Percentiles rank a stretch among this genome's conserved stretches.
Evolutionary conservation across 2,888 invertebrate genomes (phyloP).

Genomic region (Ernsta delagoae): DNA sequence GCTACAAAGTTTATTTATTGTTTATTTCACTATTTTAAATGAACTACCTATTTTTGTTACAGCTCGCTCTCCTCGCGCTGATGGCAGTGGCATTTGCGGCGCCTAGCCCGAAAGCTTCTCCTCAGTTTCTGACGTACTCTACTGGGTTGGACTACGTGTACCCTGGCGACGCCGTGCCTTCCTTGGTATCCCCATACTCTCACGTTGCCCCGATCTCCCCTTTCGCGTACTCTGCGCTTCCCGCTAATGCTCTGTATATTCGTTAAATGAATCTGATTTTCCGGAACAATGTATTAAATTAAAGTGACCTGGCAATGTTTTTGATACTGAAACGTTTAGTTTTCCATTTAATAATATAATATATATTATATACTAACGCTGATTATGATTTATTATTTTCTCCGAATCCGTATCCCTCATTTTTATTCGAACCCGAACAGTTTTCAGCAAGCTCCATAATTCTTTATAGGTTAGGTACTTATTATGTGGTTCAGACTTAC

Average conservation of each 20-base stretch:
- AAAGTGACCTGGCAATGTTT: neutral
- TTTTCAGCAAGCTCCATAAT: too few species aligned
- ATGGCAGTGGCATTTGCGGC: slow-evolving; percentile 79
- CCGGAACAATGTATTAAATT: neutral
- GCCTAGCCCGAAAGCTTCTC: slow-evolving; percentile 63
- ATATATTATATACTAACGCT: too few species aligned
- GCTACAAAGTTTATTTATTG: too few species aligned
- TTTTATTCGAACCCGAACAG: too few species aligned
- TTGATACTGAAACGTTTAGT: slow-evolving; percentile 1
- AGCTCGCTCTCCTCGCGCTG: slow-evolving; percentile 80
- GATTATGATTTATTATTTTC: too few species aligned
- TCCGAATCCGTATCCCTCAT: too few species aligned
- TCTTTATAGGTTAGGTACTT: too few species aligned
- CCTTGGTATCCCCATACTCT: slow-evolving; percentile 57
- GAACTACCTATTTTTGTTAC: slow-evolving; percentile 40
- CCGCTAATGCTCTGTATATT: slow-evolving; percentile 50
- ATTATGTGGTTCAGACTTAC: too few species aligned
- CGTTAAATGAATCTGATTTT: slow-evolving; percentile 43
- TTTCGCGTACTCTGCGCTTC: slow-evolving; percentile 57
- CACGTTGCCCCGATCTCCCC: slow-evolving; percentile 45
- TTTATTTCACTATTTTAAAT: too few species aligned
- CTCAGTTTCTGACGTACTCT: slow-evolving; percentile 58
- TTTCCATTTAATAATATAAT: slow-evolving; percentile 15
- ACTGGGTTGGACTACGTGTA: slow-evolving; percentile 62
- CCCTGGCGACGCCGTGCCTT: slow-evolving; percentile 53